Evolutionary conservation across 1,140 invertebrate genomes (phyloP).

Genomic region (Scaptomyza hsui): DNA sequence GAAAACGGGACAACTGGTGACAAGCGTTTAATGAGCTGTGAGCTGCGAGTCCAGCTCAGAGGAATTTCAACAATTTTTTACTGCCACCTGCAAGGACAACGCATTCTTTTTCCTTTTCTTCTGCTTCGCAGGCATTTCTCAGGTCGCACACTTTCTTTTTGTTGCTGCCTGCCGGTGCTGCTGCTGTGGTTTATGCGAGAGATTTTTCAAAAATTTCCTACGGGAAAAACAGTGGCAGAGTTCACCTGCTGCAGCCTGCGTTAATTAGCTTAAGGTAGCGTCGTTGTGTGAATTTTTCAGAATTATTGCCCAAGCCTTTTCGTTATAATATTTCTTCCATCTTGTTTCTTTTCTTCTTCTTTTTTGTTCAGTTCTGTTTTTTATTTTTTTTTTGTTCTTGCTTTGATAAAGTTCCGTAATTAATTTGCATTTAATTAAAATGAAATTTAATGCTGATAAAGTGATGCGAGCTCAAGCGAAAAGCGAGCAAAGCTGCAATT

Average conservation of each 20-base stretch:
- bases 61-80: slow-evolving; percentile 78
- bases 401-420: slow-evolving; percentile 32
- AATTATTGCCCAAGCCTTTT: slow-evolving; percentile 37
- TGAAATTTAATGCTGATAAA: slow-evolving; percentile 45
- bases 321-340: slow-evolving; percentile 27
- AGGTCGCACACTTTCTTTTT: slow-evolving; percentile 26
- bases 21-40: slow-evolving; percentile 76
- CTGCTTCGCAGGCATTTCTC: slow-evolving; percentile 37
- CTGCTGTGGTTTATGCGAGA: slow-evolving; percentile 54
- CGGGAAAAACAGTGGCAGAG: slow-evolving; percentile 2
- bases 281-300: slow-evolving; percentile 25
- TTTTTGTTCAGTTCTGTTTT: background rate
- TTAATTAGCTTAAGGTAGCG: slow-evolving; percentile 62
- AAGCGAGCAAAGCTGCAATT: slow-evolving; percentile 2
- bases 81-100: slow-evolving; percentile 72
- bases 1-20: slow-evolving; percentile 45
- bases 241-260: slow-evolving; percentile 11
- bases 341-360: background rate
- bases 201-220: slow-evolving; percentile 42
- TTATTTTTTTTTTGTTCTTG: background rate
- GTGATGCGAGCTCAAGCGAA: slow-evolving; percentile 6
- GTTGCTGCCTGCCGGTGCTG: slow-evolving; percentile 10
- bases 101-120: slow-evolving; percentile 49
- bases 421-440: slow-evolving; percentile 52
- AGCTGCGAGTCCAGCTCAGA: slow-evolving; percentile 20